A percentile compares a stretch with the other conserved stretches of the same genome.
These are phyloP conservation scores for Ctenochaetus hawaiiensis DNA, from an alignment of 2,797 vertebrate species.

Conservation along the genomic window DNA sequence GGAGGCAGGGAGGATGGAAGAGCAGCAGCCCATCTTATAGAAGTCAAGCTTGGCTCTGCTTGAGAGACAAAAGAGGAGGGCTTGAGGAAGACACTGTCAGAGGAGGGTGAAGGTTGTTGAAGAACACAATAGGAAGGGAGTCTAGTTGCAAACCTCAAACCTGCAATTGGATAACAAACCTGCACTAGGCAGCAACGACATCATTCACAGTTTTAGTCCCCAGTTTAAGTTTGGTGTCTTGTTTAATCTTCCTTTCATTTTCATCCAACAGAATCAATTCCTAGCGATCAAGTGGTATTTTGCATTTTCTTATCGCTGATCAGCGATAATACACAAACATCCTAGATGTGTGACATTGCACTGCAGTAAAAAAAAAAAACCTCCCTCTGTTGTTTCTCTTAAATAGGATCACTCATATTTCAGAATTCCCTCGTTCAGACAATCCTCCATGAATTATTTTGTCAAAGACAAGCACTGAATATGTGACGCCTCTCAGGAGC, in stretches of 20 bases:
- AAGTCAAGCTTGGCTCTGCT: constrained; percentile 68
- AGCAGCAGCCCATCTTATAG: constrained; percentile 61
- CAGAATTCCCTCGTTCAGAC: constrained; percentile 65
- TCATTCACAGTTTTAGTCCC: constrained; percentile 30
- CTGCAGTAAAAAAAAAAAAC: constrained; percentile 50
- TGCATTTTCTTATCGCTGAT: constrained; percentile 65
- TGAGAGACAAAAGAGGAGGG: constrained; percentile 57
- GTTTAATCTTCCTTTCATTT: constrained; percentile 56
- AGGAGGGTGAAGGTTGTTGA: constrained; percentile 45
- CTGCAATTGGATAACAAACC: constrained; percentile 40
- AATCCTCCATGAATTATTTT: constrained; percentile 79
- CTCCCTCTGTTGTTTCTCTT: constrained; percentile 59
- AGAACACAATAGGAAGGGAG: constrained; percentile 7
- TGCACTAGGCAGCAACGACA: neutral
- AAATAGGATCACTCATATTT: constrained; percentile 76
- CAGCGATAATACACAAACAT: constrained; percentile 54
- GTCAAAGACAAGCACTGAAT: constrained; percentile 74
- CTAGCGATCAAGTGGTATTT: constrained; percentile 54
- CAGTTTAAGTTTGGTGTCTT: constrained; percentile 36
- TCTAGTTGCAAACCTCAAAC: constrained; percentile 43
- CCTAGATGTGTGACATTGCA: constrained; percentile 63
- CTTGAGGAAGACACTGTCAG: constrained; percentile 11
- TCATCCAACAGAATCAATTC: constrained; percentile 56
- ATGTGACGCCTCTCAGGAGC: constrained; percentile 80
- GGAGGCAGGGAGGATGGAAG: constrained; percentile 20